A percentile compares a stretch with the other conserved stretches of the same genome.
Conservation (phyloP, 2,113 vertebrate species). For the Polypterus bichir region DNA sequence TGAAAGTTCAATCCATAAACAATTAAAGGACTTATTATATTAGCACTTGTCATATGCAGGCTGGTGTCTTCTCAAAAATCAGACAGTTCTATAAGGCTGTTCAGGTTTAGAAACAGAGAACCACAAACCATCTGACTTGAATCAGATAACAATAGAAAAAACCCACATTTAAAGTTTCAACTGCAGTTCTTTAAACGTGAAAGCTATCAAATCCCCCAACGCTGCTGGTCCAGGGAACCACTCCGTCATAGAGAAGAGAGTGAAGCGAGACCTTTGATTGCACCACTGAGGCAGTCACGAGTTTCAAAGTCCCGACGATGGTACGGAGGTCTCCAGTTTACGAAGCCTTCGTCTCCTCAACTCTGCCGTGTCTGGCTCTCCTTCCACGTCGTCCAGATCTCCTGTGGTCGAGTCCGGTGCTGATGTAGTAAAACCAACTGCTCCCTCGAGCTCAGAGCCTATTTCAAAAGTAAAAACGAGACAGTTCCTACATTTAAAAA, state of each 20-base stretch:
- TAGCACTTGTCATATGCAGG: no score
- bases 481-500: no score
- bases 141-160: constrained; percentile 13
- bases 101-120: no score
- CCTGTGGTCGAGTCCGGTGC: constrained; percentile 35
- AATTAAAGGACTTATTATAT: no score
- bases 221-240: constrained; percentile 20
- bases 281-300: constrained; percentile 3
- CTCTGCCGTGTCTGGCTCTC: constrained; percentile 65
- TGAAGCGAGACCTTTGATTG: constrained; percentile 8
- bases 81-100: no score
- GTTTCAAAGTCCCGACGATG: constrained; percentile 56
- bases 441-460: constrained; percentile 28
- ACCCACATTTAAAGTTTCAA: constrained; percentile 19
- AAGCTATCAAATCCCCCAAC: constrained; percentile 4
- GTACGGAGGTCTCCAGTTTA: constrained; percentile 52
- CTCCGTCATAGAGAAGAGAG: constrained; percentile 18
- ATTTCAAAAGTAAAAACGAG: no score
- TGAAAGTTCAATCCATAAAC: no score
- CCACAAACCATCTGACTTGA: no score
- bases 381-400: constrained; percentile 32
- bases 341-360: constrained; percentile 74
- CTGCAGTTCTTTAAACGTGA: constrained; percentile 6
- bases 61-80: no score
- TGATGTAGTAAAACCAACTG: constrained; percentile 26